Evolutionary conservation across 2,888 invertebrate species (phyloP), one percentile per base, ranked within the genome.

Genomic region (Pristionchus mayeri): DNA sequence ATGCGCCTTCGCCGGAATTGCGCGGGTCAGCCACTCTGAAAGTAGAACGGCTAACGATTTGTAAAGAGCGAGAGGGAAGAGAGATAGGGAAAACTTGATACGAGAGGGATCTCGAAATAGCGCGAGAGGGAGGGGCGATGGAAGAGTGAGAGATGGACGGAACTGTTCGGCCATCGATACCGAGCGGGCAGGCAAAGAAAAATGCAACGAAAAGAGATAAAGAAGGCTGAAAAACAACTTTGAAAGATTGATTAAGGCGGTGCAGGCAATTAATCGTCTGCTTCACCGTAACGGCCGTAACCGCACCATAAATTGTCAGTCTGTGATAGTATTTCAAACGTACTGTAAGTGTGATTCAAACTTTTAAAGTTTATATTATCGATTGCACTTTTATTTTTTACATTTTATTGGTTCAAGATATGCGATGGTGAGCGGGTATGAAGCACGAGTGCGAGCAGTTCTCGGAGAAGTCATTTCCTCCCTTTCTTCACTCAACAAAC

Each of bases 351-450:
- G n/a, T n/a, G n/a, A n/a, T n/a, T n/a, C n/a, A n/a, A n/a, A n/a
- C n/a, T n/a, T n/a, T n/a, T n/a, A n/a, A n/a, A n/a, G n/a, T n/a
- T n/a, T n/a, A n/a, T n/a, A n/a, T n/a, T n/a, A n/a, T n/a, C n/a
- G n/a, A n/a, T n/a, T n/a, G n/a, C n/a, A n/a, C n/a, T n/a, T 48
- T 78, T 78, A 50, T 78, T 78, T 48, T 50, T 78, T 78, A 78
- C 7, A 50, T 40, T 78, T 78, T 30, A 9, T 9, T 24, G 6
- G 18, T 57, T 80, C 3, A n/a, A 40, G 34, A 34, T 13, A 57
- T 80, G 80, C 37, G 48, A 80, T 80, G 80, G 57, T 57, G 37
- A 37, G 18, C 40, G 80, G 80, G 37, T 80, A 80, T 57, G 80
- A 80, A 57, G 80, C 37, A 48, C 80, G 80, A 54, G 80, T 80